Evolutionary conservation across 2,888 invertebrate species (phyloP).

Genomic region (Margaritifera margaritifera): DNA sequence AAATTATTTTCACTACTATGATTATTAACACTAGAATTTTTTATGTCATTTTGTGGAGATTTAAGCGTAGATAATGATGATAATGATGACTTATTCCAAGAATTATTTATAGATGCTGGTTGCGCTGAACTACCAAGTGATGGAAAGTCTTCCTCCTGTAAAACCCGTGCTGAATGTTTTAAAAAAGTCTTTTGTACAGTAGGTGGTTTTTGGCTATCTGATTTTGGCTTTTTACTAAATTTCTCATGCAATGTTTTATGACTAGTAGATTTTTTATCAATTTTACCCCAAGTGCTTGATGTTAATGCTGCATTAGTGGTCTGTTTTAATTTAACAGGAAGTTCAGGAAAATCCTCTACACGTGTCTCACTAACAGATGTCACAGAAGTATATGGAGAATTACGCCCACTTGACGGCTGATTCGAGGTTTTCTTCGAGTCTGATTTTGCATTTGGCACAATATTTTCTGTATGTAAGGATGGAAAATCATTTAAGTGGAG

Average conservation of each 20-base stretch:
- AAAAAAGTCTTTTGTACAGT: conserved; percentile 12
- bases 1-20: conserved; percentile 25
- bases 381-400: conserved; percentile 7
- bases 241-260: conserved; percentile 16
- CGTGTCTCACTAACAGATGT: conserved; percentile 11
- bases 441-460: background rate
- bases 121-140: conserved; percentile 17
- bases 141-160: conserved; percentile 36
- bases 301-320: background rate
- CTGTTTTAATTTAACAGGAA: conserved; percentile 27
- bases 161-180: conserved; percentile 22
- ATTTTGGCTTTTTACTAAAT: conserved; percentile 14
- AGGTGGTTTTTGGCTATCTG: background rate
- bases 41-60: no score
- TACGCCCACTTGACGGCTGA: conserved; percentile 9
- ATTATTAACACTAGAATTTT: background rate
- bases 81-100: no score
- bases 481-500: conserved; percentile 52
- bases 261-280: conserved; percentile 9
- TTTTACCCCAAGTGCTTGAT: conserved; percentile 21
- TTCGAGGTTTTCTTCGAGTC: conserved; percentile 7
- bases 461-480: conserved; percentile 14
- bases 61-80: no score
- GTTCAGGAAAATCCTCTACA: conserved; percentile 40
- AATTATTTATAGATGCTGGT: no score